These are phyloP conservation scores for Drosophila conformis DNA, from an alignment of 2,888 invertebrate genomes.

Conservation along the genomic window DNA sequence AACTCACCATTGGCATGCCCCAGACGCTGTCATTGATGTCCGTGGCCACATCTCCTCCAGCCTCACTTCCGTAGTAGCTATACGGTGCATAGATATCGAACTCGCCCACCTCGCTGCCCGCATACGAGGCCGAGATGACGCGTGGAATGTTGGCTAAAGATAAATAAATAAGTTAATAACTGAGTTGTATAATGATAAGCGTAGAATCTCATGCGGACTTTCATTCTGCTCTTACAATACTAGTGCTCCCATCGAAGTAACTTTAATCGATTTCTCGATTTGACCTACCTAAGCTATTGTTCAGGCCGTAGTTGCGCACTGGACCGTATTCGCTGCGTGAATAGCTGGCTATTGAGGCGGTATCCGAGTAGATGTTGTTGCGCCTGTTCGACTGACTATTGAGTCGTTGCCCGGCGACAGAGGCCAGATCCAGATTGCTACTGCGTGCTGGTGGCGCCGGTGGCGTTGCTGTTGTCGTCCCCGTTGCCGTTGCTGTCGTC, in stretches of 20 bases:
- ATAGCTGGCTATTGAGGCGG: constrained; percentile 81
- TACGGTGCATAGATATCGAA: constrained; percentile 94
- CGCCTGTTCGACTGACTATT: constrained; percentile 59
- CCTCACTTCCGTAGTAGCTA: constrained; percentile 89
- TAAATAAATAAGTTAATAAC: background rate
- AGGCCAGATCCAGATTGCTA: constrained; percentile 67
- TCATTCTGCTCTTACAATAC: no score
- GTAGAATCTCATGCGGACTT: no score
- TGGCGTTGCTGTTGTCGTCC: constrained; percentile 66
- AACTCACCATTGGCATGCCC: constrained; percentile 83
- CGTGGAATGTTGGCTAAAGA: constrained; percentile 84
- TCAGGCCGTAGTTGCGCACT: constrained; percentile 80
- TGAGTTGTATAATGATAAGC: background rate
- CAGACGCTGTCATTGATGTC: constrained; percentile 85
- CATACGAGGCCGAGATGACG: constrained; percentile 91
- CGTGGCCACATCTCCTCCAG: constrained; percentile 85
- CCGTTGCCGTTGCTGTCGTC: background rate
- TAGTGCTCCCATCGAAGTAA: background rate
- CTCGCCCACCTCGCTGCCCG: constrained; percentile 92
- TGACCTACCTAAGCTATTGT: constrained; percentile 82
- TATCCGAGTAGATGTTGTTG: constrained; percentile 78
- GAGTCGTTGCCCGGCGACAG: constrained; percentile 66
- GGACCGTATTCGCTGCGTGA: constrained; percentile 84
- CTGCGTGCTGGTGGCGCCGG: constrained; percentile 81
- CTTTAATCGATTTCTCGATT: background rate